Percentiles rank a stretch among this genome's conserved stretches.
These are phyloP conservation scores for Sorex maritimensis DNA, from an alignment of 2,797 vertebrate species.

Conservation along the genomic window DNA sequence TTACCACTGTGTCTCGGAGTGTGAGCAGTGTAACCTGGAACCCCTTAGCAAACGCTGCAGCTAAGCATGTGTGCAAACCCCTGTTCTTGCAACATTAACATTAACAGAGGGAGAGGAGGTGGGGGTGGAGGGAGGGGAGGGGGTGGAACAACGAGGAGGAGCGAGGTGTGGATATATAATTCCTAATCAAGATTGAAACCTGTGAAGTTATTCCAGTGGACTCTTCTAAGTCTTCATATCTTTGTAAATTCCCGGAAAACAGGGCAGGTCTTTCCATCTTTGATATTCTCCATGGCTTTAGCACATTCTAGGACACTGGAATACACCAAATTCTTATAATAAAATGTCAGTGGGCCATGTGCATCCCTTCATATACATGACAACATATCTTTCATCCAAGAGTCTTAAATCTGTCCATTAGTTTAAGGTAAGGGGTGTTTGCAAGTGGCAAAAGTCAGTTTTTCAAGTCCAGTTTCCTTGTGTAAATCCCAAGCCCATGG, in stretches of 20 bases:
- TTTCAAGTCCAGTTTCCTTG: not conserved
- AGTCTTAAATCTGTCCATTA: not conserved
- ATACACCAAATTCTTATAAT: not conserved
- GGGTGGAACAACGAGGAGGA: too few relatives aligned
- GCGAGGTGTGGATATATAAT: too few relatives aligned
- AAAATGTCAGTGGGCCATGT: not conserved
- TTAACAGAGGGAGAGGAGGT: too few relatives aligned
- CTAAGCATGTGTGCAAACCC: too few relatives aligned
- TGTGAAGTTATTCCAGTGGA: not conserved
- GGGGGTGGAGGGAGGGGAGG: too few relatives aligned
- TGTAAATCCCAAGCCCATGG: not conserved
- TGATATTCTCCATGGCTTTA: not conserved
- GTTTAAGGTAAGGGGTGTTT: not conserved
- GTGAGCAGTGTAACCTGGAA: too few relatives aligned
- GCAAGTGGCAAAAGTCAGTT: not conserved
- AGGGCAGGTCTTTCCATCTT: not conserved
- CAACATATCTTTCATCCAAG: too few relatives aligned
- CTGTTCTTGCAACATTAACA: too few relatives aligned
- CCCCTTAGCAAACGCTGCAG: too few relatives aligned
- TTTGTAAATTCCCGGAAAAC: not conserved
- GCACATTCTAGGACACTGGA: not conserved
- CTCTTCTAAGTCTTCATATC: too few relatives aligned
- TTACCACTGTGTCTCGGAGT: too few relatives aligned
- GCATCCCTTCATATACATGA: constrained; percentile 11
- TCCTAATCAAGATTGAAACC: not conserved